Percentiles rank a stretch among this genome's conserved stretches.
phyloP scores from a whole-genome alignment of 1,140 invertebrate genomes.

The Temnothorax longispinosus region DNA sequence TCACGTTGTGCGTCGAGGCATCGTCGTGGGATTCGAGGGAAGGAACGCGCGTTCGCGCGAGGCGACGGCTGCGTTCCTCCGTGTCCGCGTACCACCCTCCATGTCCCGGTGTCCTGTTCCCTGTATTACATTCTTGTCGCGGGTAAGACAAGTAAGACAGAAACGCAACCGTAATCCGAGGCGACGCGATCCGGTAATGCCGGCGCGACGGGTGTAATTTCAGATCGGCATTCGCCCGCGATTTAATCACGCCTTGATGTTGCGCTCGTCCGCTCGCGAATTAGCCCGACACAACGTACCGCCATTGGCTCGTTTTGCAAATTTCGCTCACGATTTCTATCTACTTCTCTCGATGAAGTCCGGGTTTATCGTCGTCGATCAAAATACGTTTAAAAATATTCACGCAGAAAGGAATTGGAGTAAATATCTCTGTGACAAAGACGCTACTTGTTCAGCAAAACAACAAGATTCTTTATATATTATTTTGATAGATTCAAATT shows the following conservation, averaged over 20 bases:
- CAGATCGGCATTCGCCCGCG: constrained; percentile 81
- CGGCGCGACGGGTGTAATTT: constrained; percentile 80
- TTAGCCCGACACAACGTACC: constrained; percentile 23
- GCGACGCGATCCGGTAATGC: constrained; percentile 81
- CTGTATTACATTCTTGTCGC: constrained; percentile 74
- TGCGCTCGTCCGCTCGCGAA: constrained; percentile 37
- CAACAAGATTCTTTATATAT: neutral
- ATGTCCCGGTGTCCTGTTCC: constrained; percentile 66
- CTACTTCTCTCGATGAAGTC: neutral
- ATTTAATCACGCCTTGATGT: constrained; percentile 79
- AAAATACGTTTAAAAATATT: neutral
- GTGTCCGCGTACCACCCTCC: constrained; percentile 44
- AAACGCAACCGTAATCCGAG: constrained; percentile 79
- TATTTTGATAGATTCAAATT: neutral
- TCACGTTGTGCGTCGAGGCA: constrained; percentile 42
- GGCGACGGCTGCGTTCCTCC: constrained; percentile 1
- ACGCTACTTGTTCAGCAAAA: neutral
- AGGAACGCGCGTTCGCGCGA: constrained; percentile 7
- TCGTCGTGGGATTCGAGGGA: constrained; percentile 49
- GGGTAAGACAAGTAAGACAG: constrained; percentile 80
- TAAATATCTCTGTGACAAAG: neutral
- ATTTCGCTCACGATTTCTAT: constrained; percentile 44
- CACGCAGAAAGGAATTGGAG: neutral
- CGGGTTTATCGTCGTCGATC: neutral
- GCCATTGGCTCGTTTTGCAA: constrained; percentile 58